Percentiles rank a stretch among this genome's conserved stretches.
Conservation (phyloP, 2,797 vertebrate genomes). For the Enteromius anoplus region DNA sequence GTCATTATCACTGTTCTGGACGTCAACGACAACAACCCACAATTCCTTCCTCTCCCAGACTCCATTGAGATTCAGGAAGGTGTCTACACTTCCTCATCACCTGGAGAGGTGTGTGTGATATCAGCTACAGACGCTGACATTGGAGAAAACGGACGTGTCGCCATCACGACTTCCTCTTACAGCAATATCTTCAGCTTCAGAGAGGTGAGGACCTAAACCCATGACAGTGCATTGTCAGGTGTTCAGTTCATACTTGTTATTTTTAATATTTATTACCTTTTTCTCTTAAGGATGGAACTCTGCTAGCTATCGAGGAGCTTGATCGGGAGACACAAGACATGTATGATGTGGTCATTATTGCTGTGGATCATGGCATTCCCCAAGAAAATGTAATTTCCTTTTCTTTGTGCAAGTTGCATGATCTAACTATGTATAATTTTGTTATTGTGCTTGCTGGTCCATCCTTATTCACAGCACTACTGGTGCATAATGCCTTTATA, state of each 20-base stretch:
- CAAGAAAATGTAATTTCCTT: conserved; percentile 71
- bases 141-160: conserved; percentile 72
- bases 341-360: conserved; percentile 74
- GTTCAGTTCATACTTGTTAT: neutral
- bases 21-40: conserved; percentile 82
- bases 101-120: conserved; percentile 62
- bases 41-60: conserved; percentile 73
- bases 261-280: neutral
- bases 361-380: conserved; percentile 75
- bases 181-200: conserved; percentile 69
- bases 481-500: neutral
- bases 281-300: conserved; percentile 73
- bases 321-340: conserved; percentile 77
- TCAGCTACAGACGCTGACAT: conserved; percentile 72
- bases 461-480: neutral
- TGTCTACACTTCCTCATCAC: conserved; percentile 54
- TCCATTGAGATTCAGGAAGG: conserved; percentile 68
- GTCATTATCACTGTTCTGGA: conserved; percentile 78
- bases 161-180: conserved; percentile 62
- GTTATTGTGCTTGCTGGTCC: neutral
- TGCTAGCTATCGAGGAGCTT: conserved; percentile 69
- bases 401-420: neutral
- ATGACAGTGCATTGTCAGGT: neutral
- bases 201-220: conserved; percentile 66
- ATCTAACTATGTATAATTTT: neutral